phyloP scores from a whole-genome alignment of 1,140 invertebrate species.

The Drosophila gunungcola region DNA sequence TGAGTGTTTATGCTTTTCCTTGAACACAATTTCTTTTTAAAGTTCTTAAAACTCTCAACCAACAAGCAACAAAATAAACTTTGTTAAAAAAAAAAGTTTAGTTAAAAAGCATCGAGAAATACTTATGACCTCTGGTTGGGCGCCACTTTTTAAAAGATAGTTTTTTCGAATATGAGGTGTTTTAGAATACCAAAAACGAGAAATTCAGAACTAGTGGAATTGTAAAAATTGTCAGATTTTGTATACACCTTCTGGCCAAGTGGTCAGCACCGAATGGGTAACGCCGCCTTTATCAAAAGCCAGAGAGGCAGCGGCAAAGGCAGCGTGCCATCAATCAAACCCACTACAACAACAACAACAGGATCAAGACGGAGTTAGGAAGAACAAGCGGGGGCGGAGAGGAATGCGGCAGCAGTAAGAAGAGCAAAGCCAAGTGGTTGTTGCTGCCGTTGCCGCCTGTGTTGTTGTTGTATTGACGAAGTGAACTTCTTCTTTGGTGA shows the following conservation, averaged over 20 bases:
- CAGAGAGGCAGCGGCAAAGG: conserved; percentile 38
- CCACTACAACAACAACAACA: conserved; percentile 57
- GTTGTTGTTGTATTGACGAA: conserved; percentile 80
- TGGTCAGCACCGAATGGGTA: conserved; percentile 18
- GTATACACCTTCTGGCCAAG: not conserved
- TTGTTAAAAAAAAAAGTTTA: no score
- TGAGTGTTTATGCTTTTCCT: no score
- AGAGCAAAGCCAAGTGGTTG: conserved; percentile 53
- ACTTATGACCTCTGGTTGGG: not conserved
- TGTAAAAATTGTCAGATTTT: not conserved
- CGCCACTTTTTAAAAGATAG: not conserved
- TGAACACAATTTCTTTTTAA: no score
- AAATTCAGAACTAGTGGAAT: no score
- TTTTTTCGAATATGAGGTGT: no score
- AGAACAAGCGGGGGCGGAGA: conserved; percentile 8
- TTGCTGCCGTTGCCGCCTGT: conserved; percentile 40
- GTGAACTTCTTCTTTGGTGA: conserved; percentile 79
- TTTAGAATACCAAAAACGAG: no score
- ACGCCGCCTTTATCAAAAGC: conserved; percentile 75
- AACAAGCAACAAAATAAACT: no score
- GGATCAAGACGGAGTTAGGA: conserved; percentile 5
- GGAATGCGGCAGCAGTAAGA: conserved; percentile 38
- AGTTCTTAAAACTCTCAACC: no score
- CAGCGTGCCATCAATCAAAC: conserved; percentile 78
- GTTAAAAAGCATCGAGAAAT: no score